Base-by-base conservation (phyloP, 1,140 invertebrate species). In the Drosophila pseudoobscura region DNA sequence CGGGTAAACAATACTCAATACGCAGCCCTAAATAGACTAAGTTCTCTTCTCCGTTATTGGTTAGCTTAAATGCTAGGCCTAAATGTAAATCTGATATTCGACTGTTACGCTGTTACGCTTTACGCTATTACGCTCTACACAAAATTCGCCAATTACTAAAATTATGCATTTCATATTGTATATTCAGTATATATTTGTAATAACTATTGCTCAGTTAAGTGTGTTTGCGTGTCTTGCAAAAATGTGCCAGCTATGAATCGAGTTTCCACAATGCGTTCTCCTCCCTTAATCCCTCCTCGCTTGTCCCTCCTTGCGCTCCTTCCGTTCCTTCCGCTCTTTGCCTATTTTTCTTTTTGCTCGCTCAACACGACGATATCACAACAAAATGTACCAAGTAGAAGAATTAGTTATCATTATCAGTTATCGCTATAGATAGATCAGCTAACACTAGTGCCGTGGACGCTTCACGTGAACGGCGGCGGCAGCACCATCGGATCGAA, bases 311-410 rank as follows among this genome's bases (percentile, higher is more conserved):
- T 31, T 2, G 3, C 20, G 9, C 13, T 3, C 9, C 11, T 39
- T 4, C 17, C 35, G 7, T 53, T 47, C 29, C 3, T 9, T 41
- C 20, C 20, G 43, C 35, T 55, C 44, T 20, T 29, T 54, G 49
- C 39, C 26, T 60, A 47, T 56, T 68, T 56, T 68, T 70, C 44
- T 82, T 87, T 76, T 80, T 82, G 71, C 71, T 83, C 78, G 82
- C 78, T 87, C 74, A 78, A 87, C 84, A 83, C 78, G 83, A 88
- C 83, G 75, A 83, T 88, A 88, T 88, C 83, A 88, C 83, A 88
- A 88, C 83, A 88, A 88, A 88, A 88, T 88, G 83, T 88, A 89
- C 84, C 83, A 89, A 88, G 78, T 82, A 88, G 75, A 87, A 88
- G 78, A 88, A 87, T 83, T 76, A 88, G 83, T 88, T 83, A 83